phyloP scores from a whole-genome alignment of 2,797 vertebrate genomes.

The Gambelia wislizenii region DNA sequence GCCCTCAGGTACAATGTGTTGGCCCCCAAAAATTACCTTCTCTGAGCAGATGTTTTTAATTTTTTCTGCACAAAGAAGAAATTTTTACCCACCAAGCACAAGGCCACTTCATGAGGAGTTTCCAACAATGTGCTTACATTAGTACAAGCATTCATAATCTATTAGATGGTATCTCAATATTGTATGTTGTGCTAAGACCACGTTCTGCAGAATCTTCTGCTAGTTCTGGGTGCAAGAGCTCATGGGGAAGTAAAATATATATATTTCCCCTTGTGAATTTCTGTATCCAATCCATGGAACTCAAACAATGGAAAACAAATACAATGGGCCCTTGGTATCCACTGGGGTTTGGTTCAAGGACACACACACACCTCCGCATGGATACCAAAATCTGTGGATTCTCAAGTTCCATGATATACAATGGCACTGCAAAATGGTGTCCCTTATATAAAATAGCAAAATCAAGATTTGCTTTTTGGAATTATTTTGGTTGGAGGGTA shows the following conservation, averaged over 20 bases:
- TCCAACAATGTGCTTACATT: neutral
- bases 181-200: neutral
- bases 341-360: no score
- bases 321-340: no score
- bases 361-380: no score
- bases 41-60: neutral
- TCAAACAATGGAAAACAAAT: neutral
- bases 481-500: no score
- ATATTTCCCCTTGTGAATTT: neutral
- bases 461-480: no score
- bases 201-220: neutral
- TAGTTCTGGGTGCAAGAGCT: neutral
- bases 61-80: neutral
- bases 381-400: no score
- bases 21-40: neutral
- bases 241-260: neutral
- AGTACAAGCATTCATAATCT: neutral
- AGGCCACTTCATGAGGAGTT: neutral
- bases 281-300: neutral
- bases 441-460: no score
- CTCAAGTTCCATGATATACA: no score
- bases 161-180: neutral
- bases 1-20: neutral
- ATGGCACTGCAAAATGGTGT: no score
- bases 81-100: neutral